phyloP scores from a whole-genome alignment of 2,113 vertebrate species.

The Corapipo altera region DNA sequence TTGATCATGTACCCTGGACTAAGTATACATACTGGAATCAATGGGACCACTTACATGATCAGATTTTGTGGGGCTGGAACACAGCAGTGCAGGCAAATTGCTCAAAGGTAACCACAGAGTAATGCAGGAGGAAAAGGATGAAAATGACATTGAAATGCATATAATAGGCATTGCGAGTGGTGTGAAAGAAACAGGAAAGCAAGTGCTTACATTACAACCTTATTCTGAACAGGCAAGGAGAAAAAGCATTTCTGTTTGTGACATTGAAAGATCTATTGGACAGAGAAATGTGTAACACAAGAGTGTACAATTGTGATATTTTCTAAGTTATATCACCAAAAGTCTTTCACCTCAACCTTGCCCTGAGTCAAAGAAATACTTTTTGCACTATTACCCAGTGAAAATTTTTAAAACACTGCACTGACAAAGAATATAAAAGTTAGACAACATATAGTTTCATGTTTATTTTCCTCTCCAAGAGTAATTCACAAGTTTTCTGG shows the following conservation, averaged over 20 bases:
- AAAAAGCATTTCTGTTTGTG: background rate
- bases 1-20: background rate
- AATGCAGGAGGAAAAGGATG: background rate
- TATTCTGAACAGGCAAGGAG: background rate
- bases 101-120: background rate
- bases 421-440: background rate
- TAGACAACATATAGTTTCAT: background rate
- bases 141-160: background rate
- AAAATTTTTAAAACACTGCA: background rate
- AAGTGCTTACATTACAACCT: background rate
- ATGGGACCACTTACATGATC: background rate
- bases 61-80: background rate
- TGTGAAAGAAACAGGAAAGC: background rate
- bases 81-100: background rate
- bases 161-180: background rate
- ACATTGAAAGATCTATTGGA: background rate
- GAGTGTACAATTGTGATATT: background rate
- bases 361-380: background rate
- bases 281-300: background rate
- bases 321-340: background rate
- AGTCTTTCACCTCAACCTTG: background rate
- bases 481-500: background rate
- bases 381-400: background rate
- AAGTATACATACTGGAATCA: background rate
- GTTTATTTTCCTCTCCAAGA: background rate